A percentile compares a stretch with the other conserved stretches of the same genome.
These are phyloP conservation scores for Ophiodon elongatus DNA, from an alignment of 2,113 vertebrate species.

Conservation along the genomic window DNA sequence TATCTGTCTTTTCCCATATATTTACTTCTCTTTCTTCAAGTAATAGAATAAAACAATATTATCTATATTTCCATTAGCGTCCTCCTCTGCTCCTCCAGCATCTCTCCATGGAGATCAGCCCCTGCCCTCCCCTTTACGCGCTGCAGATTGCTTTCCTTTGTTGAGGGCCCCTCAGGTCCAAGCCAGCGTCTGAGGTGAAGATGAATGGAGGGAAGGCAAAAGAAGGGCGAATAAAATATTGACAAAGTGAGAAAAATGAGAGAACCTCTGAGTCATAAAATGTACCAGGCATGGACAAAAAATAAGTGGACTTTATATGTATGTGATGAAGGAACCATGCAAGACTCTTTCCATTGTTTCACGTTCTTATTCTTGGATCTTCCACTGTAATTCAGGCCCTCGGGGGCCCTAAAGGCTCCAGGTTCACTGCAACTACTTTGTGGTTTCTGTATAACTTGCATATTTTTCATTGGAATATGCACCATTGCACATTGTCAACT, in stretches of 20 bases:
- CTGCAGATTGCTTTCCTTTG: constrained; percentile 71
- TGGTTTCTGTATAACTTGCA: not conserved
- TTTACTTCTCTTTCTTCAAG: not conserved
- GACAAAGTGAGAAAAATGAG: constrained; percentile 64
- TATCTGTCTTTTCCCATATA: not conserved
- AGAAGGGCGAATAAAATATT: constrained; percentile 60
- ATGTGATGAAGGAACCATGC: constrained; percentile 2
- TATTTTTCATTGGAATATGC: not conserved
- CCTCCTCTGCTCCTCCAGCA: not conserved
- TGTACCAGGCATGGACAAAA: constrained; percentile 15
- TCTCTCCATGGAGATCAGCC: constrained; percentile 49
- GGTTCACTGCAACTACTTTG: not conserved
- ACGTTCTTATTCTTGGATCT: not conserved
- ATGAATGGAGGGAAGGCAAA: constrained; percentile 57
- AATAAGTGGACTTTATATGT: constrained; percentile 32
- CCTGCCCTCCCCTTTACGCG: constrained; percentile 22
- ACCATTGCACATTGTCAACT: not conserved
- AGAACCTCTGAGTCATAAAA: constrained; percentile 29
- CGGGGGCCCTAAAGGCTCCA: not conserved
- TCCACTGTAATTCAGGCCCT: not conserved
- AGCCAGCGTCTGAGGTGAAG: constrained; percentile 61
- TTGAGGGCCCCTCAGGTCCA: constrained; percentile 62
- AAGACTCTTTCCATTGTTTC: not conserved
- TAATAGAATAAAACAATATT: not conserved
- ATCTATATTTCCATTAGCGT: constrained; percentile 14